These are phyloP conservation scores for Phyto melanocephala DNA, from an alignment of 2,888 invertebrate genomes.

Conservation along the genomic window DNA sequence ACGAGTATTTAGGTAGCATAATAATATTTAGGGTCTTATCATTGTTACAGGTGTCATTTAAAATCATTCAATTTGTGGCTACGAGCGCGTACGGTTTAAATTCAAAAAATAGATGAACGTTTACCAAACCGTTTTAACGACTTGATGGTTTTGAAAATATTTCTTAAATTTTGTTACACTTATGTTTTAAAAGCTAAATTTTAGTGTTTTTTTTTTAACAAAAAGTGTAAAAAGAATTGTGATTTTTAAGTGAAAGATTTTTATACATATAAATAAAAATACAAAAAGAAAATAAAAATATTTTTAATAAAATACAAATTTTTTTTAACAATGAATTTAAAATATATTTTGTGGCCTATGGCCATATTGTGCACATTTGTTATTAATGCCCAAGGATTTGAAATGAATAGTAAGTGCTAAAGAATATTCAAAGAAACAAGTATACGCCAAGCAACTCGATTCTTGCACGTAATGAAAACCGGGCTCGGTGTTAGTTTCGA, in stretches of 20 bases:
- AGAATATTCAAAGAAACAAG: too few relatives aligned
- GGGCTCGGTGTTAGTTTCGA: too few relatives aligned
- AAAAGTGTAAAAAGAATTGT: conserved; percentile 55
- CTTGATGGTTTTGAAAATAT: not conserved
- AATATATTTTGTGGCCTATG: conserved; percentile 59
- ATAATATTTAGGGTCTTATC: conserved; percentile 20
- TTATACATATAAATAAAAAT: not conserved
- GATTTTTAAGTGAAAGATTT: conserved; percentile 10
- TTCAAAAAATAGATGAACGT: not conserved
- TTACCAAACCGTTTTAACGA: not conserved
- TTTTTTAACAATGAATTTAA: conserved; percentile 41
- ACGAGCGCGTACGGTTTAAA: conserved; percentile 69
- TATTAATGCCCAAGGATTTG: conserved; percentile 63
- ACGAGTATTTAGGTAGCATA: conserved; percentile 21
- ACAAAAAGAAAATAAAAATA: not conserved
- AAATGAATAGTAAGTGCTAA: conserved; percentile 74
- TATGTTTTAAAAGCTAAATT: conserved; percentile 12
- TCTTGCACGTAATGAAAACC: too few relatives aligned
- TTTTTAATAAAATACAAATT: not conserved
- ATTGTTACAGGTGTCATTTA: conserved; percentile 51
- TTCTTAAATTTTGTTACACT: conserved; percentile 62
- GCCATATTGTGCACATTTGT: conserved; percentile 31
- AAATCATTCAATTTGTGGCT: conserved; percentile 71
- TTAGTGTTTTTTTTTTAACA: not conserved
- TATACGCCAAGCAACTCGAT: too few relatives aligned